Evolutionary conservation across 2,797 vertebrate species (phyloP).

Genomic region (Helostoma temminkii): DNA sequence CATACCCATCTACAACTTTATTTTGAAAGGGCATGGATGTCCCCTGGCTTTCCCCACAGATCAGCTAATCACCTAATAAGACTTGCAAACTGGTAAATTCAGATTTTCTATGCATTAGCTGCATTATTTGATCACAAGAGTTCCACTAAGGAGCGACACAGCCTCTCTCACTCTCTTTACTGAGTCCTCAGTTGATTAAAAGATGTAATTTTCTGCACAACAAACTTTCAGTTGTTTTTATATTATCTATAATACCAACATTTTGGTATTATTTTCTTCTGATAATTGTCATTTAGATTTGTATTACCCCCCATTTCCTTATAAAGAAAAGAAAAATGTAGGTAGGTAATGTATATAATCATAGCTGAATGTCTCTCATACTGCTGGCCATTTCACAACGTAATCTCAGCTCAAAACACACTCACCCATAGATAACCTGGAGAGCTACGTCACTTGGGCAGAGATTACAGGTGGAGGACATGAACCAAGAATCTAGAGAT

Average conservation of each 20-base stretch:
- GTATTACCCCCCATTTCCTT: not conserved
- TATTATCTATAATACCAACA: not conserved
- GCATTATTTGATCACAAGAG: slow-evolving; percentile 45
- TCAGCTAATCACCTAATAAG: slow-evolving; percentile 38
- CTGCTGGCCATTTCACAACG: slow-evolving; percentile 14
- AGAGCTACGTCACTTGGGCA: not conserved
- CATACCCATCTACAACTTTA: not conserved
- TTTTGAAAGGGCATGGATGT: not conserved
- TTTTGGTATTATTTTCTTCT: not conserved
- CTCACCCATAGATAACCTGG: slow-evolving; percentile 18
- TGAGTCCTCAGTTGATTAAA: not conserved
- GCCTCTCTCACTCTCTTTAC: slow-evolving; percentile 6
- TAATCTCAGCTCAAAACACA: slow-evolving; percentile 1
- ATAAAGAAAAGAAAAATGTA: not conserved
- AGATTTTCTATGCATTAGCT: slow-evolving; percentile 36
- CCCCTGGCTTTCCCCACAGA: slow-evolving; percentile 34
- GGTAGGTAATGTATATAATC: not conserved
- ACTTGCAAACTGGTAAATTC: slow-evolving; percentile 35
- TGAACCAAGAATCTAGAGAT: not conserved
- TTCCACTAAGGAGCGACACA: slow-evolving; percentile 39
- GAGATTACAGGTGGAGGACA: slow-evolving; percentile 26
- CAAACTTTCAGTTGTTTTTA: not conserved
- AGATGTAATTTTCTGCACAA: not conserved
- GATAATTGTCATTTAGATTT: not conserved
- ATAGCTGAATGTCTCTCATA: not conserved